These are phyloP conservation scores for Bombylius discolor DNA, from an alignment of 2,888 invertebrate genomes.

Conservation along the genomic window DNA sequence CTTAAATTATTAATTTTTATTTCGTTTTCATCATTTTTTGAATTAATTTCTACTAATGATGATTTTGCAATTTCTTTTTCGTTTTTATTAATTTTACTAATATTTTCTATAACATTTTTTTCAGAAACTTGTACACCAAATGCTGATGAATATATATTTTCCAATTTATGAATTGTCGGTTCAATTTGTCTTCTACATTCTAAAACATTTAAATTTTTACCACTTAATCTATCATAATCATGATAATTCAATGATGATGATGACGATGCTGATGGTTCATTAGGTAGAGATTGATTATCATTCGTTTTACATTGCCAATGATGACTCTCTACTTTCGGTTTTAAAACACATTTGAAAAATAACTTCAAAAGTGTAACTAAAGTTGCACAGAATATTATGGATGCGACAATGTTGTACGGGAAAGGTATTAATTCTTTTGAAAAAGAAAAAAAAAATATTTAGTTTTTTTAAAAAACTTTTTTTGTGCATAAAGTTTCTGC, in stretches of 20 bases:
- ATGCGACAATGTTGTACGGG: constrained; percentile 22
- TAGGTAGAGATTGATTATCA: too few species aligned
- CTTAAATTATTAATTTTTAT: too few species aligned
- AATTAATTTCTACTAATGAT: too few species aligned
- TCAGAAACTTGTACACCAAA: neutral
- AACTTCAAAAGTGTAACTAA: constrained; percentile 21
- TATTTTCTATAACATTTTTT: too few species aligned
- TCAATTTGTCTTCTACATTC: constrained; percentile 20
- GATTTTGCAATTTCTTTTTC: too few species aligned
- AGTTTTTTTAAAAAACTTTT: too few species aligned
- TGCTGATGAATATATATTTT: neutral
- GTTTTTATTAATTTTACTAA: too few species aligned
- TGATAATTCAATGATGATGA: constrained; percentile 8
- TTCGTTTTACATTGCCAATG: neutral
- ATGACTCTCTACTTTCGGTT: constrained; percentile 23
- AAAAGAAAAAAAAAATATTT: neutral
- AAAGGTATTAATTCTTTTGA: constrained; percentile 21
- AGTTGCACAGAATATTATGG: constrained; percentile 19
- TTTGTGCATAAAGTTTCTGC: too few species aligned
- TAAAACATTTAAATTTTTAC: constrained; percentile 39
- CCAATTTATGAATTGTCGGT: neutral
- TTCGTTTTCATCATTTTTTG: too few species aligned
- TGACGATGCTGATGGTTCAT: neutral
- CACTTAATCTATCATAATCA: constrained; percentile 38
- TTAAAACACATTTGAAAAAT: constrained; percentile 25